phyloP scores from a whole-genome alignment of 2,888 invertebrate genomes.

The Lacanobia oleracea region DNA sequence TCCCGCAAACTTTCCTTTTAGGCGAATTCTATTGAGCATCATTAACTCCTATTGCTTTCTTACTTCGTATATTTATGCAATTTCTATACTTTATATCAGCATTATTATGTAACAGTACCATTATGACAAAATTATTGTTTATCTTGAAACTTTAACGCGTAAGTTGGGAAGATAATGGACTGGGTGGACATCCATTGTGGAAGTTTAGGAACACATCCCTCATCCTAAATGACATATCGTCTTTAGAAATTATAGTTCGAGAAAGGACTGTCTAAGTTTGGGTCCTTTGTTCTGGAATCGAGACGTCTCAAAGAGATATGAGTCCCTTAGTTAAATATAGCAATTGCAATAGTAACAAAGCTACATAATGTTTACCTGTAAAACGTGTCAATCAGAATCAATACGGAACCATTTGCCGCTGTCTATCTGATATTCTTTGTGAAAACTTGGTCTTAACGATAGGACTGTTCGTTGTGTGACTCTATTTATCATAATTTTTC shows the following conservation, averaged over 20 bases:
- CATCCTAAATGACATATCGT: constrained; percentile 51
- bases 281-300: constrained; percentile 37
- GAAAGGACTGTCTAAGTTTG: constrained; percentile 36
- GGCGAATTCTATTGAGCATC: constrained; percentile 6
- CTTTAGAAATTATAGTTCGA: constrained; percentile 52
- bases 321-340: constrained; percentile 2
- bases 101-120: constrained; percentile 5
- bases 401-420: not conserved
- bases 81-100: not conserved
- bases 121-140: constrained; percentile 34
- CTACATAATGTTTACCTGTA: not conserved
- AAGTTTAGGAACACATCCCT: constrained; percentile 45
- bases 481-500: too few species aligned
- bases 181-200: constrained; percentile 32
- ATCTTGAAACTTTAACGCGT: constrained; percentile 41
- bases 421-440: not conserved
- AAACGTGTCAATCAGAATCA: constrained; percentile 12
- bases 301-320: constrained; percentile 8
- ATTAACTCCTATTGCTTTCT: constrained; percentile 11
- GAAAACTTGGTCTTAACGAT: not conserved
- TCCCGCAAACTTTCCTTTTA: constrained; percentile 12
- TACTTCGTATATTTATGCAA: constrained; percentile 2
- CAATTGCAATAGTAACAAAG: not conserved
- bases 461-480: not conserved
- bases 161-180: constrained; percentile 40